phyloP scores from a whole-genome alignment of 1,140 invertebrate genomes.

The Bombus polaris region DNA sequence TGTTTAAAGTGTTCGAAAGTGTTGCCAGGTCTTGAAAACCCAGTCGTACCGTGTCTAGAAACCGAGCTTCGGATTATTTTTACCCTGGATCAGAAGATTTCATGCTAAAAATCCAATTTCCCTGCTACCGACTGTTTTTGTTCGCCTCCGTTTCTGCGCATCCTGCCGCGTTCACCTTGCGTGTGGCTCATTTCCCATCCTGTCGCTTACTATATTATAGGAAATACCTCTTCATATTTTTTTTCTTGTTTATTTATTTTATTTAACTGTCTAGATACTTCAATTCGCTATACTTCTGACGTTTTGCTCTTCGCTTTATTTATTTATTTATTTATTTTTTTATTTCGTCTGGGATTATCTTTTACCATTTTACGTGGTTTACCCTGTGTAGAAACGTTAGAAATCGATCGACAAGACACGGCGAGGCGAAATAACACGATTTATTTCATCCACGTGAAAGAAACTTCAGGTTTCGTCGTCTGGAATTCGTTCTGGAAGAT shows the following conservation, averaged over 20 bases:
- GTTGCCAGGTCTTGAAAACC: constrained; percentile 63
- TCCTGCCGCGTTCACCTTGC: constrained; percentile 5
- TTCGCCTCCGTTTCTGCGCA: constrained; percentile 9
- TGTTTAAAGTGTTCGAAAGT: constrained; percentile 66
- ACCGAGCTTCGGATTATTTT: constrained; percentile 78
- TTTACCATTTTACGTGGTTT: constrained; percentile 76
- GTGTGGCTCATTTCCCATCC: constrained; percentile 30
- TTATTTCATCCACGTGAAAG: not conserved
- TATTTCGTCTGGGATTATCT: constrained; percentile 71
- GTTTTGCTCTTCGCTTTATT: constrained; percentile 63
- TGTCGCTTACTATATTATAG: constrained; percentile 75
- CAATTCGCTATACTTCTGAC: constrained; percentile 72
- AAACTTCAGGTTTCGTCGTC: not conserved
- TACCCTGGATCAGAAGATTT: constrained; percentile 82
- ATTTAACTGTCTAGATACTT: constrained; percentile 76
- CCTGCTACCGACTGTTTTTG: constrained; percentile 68
- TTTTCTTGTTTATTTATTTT: constrained; percentile 70
- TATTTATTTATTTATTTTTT: not conserved
- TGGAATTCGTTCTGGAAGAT: not conserved
- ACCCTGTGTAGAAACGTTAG: constrained; percentile 80
- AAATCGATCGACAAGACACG: constrained; percentile 65
- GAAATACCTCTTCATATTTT: constrained; percentile 69
- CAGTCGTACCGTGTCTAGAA: constrained; percentile 54
- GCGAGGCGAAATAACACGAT: constrained; percentile 50
- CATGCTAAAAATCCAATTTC: constrained; percentile 76